Evolutionary conservation across 2,888 invertebrate genomes (phyloP), one percentile per base, ranked within the genome.

Genomic region (Eubasilissa splendida): DNA sequence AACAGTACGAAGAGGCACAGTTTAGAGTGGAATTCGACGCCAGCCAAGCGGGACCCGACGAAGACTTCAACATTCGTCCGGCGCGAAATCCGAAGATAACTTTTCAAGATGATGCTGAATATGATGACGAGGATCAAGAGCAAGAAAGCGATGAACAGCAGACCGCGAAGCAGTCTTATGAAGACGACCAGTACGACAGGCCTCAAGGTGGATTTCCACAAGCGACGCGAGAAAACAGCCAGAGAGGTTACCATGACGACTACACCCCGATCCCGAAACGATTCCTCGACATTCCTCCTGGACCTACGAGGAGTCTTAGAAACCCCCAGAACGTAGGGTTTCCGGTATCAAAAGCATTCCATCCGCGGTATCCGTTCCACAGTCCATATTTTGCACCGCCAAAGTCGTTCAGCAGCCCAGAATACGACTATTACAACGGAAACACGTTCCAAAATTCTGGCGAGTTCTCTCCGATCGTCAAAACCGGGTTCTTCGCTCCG

Each of bases 31-130:
- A 90, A 0, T 83, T 90, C 8, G 90, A 90, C 66, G 77, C 90
- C 0, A 90, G 90, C 77, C 90, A 90, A 1, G 87, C 88, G 7
- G 89, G 90, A 11, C 88, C 86, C 65, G 71, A 66, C 11, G 79
- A 76, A 10, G 77, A 76, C 42, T 73, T 63, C 53, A 81, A 74
- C 52, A 56, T 31, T 90, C 0, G 50, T 50, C 42, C 10, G 31
- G 9, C 31, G 31, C 14, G 65, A 31, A 87, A 76, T 86, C 83
- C 66, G 83, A 89, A 88, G 85, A 88, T 90, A n/a, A 90, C 89
- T 85, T 90, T 90, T 77, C 90, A 90, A n/a, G 90, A 90, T n/a
- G 85, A 87, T 0, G 84, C 87, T 1, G 90, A 90, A 77, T 90
- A 90, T 76, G 90, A 90, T 54, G 89, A 90, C 82, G 90, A 90